Percentiles rank a stretch among this genome's conserved stretches.
phyloP scores from a whole-genome alignment of 2,797 vertebrate species.

The Benthosema pterotum region DNA sequence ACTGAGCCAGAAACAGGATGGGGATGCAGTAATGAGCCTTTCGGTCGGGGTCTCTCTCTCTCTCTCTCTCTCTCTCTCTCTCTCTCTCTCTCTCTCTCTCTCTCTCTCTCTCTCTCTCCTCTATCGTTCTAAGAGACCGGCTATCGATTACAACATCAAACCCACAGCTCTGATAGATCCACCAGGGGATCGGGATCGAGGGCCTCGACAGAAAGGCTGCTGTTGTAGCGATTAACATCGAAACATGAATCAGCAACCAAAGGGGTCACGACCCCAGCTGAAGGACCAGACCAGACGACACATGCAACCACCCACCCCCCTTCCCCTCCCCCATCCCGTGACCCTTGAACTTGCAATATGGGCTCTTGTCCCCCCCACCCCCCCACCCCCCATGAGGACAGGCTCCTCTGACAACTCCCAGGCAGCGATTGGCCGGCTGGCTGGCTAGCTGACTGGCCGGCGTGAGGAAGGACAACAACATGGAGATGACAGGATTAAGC shows the following conservation, averaged over 20 bases:
- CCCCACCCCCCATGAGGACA: neutral
- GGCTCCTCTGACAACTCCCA: neutral
- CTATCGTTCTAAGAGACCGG: conserved; percentile 14
- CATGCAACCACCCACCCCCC: too few species aligned
- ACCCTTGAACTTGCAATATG: conserved; percentile 11
- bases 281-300: neutral
- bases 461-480: neutral
- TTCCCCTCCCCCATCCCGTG: neutral
- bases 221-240: conserved; percentile 12
- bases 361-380: neutral
- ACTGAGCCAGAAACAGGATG: too few species aligned
- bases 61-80: too few species aligned
- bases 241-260: conserved; percentile 2
- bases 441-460: too few species aligned
- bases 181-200: neutral
- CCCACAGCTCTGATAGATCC: conserved; percentile 13
- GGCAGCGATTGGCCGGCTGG: neutral
- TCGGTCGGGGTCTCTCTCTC: too few species aligned
- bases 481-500: conserved; percentile 3
- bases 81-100: too few species aligned
- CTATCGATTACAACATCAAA: conserved; percentile 34
- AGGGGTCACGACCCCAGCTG: conserved; percentile 5
- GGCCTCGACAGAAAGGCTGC: conserved; percentile 17
- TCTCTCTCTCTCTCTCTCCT: too few species aligned
- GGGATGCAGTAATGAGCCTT: too few species aligned